phyloP scores from a whole-genome alignment of 1,140 invertebrate genomes.

The Varroa destructor region DNA sequence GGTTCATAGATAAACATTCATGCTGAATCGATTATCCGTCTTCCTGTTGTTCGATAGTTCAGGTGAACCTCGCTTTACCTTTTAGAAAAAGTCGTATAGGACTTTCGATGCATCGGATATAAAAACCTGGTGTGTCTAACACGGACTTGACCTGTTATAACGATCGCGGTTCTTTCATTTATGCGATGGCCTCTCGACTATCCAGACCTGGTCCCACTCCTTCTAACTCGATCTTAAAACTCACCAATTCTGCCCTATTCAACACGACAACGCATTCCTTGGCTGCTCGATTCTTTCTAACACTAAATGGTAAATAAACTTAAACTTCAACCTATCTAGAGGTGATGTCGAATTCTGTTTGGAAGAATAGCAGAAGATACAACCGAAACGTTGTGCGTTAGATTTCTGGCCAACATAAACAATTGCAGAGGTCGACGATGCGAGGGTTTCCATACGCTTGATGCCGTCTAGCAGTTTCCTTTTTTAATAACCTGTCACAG shows the following conservation, averaged over 20 bases:
- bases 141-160: neutral
- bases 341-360: too few relatives aligned
- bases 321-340: too few relatives aligned
- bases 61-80: neutral
- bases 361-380: too few relatives aligned
- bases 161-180: neutral
- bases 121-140: neutral
- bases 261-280: conserved; percentile 28
- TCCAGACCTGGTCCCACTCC: neutral
- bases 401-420: too few relatives aligned
- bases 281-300: conserved; percentile 29
- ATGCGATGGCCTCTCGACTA: neutral
- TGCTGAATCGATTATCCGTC: neutral
- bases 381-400: too few relatives aligned
- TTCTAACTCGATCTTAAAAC: neutral
- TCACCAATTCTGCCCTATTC: conserved; percentile 26
- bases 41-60: neutral
- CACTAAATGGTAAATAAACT: neutral
- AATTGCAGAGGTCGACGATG: too few relatives aligned
- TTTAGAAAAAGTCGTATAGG: conserved; percentile 2
- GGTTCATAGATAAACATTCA: neutral
- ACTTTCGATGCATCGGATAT: neutral
- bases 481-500: too few relatives aligned
- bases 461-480: too few relatives aligned
- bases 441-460: too few relatives aligned